Evolutionary conservation across 64 coral and sea anemone genomes (phyloP), one percentile per base, ranked within the genome.

Genomic region (Catalaphyllia jardinei): DNA sequence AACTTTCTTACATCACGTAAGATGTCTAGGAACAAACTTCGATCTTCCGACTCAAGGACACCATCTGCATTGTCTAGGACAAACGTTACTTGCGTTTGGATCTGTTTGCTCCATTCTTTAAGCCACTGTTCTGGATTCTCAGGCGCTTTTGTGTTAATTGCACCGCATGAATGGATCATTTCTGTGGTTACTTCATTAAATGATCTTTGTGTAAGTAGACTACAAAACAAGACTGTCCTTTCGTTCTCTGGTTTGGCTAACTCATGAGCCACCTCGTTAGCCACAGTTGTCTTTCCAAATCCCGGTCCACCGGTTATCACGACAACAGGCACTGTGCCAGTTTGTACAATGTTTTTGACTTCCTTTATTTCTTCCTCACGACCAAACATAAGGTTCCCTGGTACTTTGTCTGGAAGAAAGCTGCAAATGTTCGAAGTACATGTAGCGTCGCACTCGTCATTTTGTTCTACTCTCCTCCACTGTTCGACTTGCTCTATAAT

Each of bases 211-310:
- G 13, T 31, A 29, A 29, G 27, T 22, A 92, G 30, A 27, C 62
- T 78, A 62, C 91, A 87, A 73, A 92, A 92, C 46, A 59, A 87
- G 18, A 87, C 76, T 72, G 31, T 79, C 51, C 0, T 60, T 17
- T 86, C 38, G 30, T 72, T 38, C 8, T 79, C 76, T n/a, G 20
- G 8, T n/a, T 83, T 67, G 17, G 60, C 33, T 27, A 78, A 8
- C 22, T 73, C 28, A 57, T 75, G 50, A 84, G 69, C 89, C 30
- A 83, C 89, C 59, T 16, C 33, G 52, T 78, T 87, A 0, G 84
- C 74, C 20, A 80, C 75, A 22, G 91, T 76, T 12, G 91, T 92
- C 72, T 92, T 92, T 31, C 91, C 86, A 60, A 87, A 73, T 59
- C 86, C 86, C 15, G 80, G 80, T 51, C 80, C 80, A 0, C 80